A percentile compares a stretch with the other conserved stretches of the same genome.
Conservation (phyloP, 2,888 invertebrate species). For the Lepidocyrtoides sp. region DNA sequence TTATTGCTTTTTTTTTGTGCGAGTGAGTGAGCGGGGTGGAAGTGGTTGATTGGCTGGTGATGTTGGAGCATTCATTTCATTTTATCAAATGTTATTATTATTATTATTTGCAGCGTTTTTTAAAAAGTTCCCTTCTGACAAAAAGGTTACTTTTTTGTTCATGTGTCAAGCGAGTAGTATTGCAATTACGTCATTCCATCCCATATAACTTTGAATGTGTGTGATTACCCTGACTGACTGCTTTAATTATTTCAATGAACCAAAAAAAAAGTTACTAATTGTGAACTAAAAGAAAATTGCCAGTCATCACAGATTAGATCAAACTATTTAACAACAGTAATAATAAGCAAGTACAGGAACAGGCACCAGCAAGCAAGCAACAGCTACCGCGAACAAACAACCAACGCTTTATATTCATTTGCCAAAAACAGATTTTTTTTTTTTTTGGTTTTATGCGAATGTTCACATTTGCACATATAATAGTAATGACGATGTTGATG, state of each 20-base stretch:
- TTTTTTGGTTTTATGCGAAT: slow-evolving; percentile 66
- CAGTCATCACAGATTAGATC: slow-evolving; percentile 69
- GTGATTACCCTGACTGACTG: slow-evolving; percentile 72
- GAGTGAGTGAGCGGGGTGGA: slow-evolving; percentile 2
- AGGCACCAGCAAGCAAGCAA: slow-evolving; percentile 25
- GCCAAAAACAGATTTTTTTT: slow-evolving; percentile 69
- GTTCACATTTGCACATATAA: background rate
- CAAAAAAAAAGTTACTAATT: slow-evolving; percentile 75
- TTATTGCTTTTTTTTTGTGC: slow-evolving; percentile 1
- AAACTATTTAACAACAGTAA: slow-evolving; percentile 46
- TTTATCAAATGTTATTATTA: slow-evolving; percentile 46
- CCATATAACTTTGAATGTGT: slow-evolving; percentile 4
- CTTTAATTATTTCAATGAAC: slow-evolving; percentile 77
- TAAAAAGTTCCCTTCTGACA: slow-evolving; percentile 10
- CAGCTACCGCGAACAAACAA: background rate
- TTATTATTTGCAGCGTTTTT: slow-evolving; percentile 54
- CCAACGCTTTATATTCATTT: background rate
- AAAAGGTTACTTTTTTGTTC: slow-evolving; percentile 49
- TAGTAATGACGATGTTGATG: slow-evolving; percentile 36
- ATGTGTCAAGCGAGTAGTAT: slow-evolving; percentile 10
- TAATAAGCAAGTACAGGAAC: slow-evolving; percentile 30
- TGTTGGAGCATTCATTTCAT: slow-evolving; percentile 35
- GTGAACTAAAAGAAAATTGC: slow-evolving; percentile 75
- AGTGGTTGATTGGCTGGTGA: slow-evolving; percentile 57
- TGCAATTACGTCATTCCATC: slow-evolving; percentile 71